phyloP scores from a whole-genome alignment of 92 coral and sea anemone genomes.

The Epizoanthus ramosus region DNA sequence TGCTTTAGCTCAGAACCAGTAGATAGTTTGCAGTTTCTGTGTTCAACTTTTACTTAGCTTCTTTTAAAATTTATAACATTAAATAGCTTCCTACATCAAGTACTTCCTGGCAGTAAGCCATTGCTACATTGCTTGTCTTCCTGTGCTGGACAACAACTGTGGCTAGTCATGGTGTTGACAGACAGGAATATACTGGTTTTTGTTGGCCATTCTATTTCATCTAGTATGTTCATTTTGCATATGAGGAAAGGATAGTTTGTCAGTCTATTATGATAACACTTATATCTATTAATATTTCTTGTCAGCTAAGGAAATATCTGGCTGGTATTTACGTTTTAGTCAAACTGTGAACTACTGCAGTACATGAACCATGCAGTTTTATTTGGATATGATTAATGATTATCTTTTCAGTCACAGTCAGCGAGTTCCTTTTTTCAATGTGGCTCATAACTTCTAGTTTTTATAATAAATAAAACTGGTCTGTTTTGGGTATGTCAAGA shows the following conservation, averaged over 20 bases:
- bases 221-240: no score
- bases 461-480: background rate
- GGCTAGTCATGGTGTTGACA: background rate
- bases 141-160: background rate
- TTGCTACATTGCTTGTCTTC: background rate
- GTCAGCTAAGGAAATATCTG: background rate
- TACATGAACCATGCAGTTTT: constrained; percentile 1
- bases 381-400: background rate
- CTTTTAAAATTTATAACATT: background rate
- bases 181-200: no score
- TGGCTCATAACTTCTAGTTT: background rate
- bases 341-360: background rate
- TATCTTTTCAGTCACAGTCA: background rate
- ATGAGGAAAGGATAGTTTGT: no score
- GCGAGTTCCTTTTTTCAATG: background rate
- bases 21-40: background rate
- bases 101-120: constrained; percentile 18
- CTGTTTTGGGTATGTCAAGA: no score
- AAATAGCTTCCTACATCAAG: background rate
- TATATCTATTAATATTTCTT: no score
- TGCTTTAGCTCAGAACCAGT: background rate
- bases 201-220: no score
- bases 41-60: background rate
- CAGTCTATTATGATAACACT: no score
- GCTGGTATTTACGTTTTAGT: background rate